phyloP scores from a whole-genome alignment of 1,140 invertebrate species.

The Ceratosolen solmsi region DNA sequence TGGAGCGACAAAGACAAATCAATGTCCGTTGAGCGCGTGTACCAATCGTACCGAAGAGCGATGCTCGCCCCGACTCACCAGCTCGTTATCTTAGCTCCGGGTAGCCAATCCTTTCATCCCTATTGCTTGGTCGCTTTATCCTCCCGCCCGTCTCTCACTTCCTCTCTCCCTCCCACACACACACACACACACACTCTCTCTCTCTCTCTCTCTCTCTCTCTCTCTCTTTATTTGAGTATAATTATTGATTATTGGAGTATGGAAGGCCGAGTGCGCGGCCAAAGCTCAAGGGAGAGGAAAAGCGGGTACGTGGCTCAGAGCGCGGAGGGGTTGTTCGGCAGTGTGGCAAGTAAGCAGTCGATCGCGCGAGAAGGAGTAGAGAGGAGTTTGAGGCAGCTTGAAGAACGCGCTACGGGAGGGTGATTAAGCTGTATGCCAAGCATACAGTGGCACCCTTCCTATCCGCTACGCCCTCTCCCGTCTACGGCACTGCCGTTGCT shows the following conservation, averaged over 20 bases:
- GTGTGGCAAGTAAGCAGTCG: conserved; percentile 37
- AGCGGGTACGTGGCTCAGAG: conserved; percentile 54
- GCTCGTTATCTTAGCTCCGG: conserved; percentile 52
- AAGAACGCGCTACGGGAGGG: conserved; percentile 71
- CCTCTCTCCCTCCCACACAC: not conserved
- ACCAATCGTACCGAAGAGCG: not conserved
- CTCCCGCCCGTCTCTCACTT: no score
- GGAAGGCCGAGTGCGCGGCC: conserved; percentile 63
- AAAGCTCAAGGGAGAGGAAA: conserved; percentile 69
- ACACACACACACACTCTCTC: not conserved
- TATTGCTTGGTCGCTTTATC: conserved; percentile 41
- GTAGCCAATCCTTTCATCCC: conserved; percentile 69
- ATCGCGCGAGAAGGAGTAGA: conserved; percentile 54
- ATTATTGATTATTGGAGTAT: conserved; percentile 74
- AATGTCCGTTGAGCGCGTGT: not conserved
- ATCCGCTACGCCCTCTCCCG: conserved; percentile 56
- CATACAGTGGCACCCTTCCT: conserved; percentile 60
- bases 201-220: conserved; percentile 34
- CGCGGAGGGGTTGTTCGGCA: conserved; percentile 16
- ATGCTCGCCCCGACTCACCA: not conserved
- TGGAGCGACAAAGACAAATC: conserved; percentile 21
- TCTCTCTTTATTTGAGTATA: conserved; percentile 72
- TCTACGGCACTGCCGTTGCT: conserved; percentile 55
- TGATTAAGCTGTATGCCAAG: conserved; percentile 74
- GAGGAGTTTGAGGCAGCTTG: conserved; percentile 59